phyloP scores from a whole-genome alignment of 2,113 vertebrate genomes.

The Cricetomys ansorgei region DNA sequence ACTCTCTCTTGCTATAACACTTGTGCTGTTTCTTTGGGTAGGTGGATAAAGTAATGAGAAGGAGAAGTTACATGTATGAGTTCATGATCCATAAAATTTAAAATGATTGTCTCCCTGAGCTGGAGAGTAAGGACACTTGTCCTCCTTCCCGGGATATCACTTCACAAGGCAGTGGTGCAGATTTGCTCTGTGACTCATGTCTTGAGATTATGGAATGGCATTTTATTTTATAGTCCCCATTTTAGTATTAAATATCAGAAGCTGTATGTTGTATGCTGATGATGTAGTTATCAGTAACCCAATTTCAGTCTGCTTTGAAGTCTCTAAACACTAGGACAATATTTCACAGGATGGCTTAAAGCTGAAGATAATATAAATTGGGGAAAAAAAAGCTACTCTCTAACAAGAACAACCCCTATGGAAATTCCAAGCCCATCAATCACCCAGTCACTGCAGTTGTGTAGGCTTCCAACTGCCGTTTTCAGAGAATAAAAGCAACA shows the following conservation, averaged over 20 bases:
- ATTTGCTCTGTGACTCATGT: not conserved
- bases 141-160: not conserved
- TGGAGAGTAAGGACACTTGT: not conserved
- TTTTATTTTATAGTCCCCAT: not conserved
- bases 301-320: not conserved
- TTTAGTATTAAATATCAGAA: conserved; percentile 18
- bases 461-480: not conserved
- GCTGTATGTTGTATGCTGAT: not conserved
- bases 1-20: conserved; percentile 5
- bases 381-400: not conserved
- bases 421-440: not conserved
- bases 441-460: not conserved
- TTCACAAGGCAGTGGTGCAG: not conserved
- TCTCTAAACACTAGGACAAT: not conserved
- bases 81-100: conserved; percentile 38
- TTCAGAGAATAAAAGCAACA: not conserved
- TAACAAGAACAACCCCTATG: rapidly evolving
- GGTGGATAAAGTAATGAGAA: not conserved
- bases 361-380: not conserved
- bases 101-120: not conserved
- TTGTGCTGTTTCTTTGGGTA: conserved; percentile 22
- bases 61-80: conserved; percentile 17
- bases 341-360: not conserved
- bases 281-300: not conserved
- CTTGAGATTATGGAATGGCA: not conserved